Conservation (phyloP, 1,140 invertebrate genomes). For the Heliconius congener region DNA sequence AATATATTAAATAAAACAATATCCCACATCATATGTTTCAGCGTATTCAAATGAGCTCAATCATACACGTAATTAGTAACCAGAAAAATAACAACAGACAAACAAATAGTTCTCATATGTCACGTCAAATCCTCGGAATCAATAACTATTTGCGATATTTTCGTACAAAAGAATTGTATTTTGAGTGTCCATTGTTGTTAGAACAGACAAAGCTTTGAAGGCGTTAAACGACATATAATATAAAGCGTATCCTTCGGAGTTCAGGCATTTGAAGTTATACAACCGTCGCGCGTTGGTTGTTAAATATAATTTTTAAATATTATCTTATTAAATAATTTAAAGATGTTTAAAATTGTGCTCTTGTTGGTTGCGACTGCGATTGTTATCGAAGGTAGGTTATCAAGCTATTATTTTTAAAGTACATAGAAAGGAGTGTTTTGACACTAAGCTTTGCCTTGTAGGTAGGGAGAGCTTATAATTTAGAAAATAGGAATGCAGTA, state of each 20-base stretch:
- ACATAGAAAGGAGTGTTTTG: not conserved
- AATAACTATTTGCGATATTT: constrained; percentile 19
- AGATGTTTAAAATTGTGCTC: constrained; percentile 43
- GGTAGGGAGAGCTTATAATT: no score
- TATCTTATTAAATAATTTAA: constrained; percentile 30
- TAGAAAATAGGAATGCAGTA: no score
- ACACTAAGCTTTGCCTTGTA: no score
- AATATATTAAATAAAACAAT: no score
- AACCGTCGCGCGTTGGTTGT: constrained; percentile 5
- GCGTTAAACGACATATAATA: constrained; percentile 23
- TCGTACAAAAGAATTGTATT: constrained; percentile 28
- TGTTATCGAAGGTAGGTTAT: constrained; percentile 45
- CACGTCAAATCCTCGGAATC: constrained; percentile 11
- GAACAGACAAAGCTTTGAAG: constrained; percentile 16
- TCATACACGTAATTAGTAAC: not conserved
- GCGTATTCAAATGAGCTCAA: not conserved
- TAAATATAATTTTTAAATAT: not conserved
- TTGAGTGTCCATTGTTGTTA: constrained; percentile 22
- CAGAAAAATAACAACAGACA: not conserved
- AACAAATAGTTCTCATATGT: not conserved
- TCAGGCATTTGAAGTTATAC: constrained; percentile 18
- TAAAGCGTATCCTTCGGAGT: constrained; percentile 21
- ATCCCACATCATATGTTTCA: no score
- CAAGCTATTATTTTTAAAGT: not conserved
- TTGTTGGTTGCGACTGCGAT: constrained; percentile 37